Conservation (phyloP, 2,888 invertebrate genomes). For the Thereva nobilitata region DNA sequence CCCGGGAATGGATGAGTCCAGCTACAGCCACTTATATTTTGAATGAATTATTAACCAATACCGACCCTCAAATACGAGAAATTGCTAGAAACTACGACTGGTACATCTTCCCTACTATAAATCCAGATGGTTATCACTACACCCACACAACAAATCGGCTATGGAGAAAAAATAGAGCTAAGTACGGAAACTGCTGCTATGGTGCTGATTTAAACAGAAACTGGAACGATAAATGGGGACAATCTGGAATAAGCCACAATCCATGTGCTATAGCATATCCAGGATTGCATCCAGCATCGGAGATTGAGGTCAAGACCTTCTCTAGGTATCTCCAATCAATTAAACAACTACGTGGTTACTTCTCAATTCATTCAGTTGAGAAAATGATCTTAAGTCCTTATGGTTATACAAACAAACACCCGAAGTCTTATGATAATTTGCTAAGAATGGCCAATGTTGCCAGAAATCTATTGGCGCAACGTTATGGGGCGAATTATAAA, state of each 20-base stretch:
- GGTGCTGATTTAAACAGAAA: slow-evolving; percentile 81
- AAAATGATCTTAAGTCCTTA: slow-evolving; percentile 71
- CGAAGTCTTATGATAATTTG: slow-evolving; percentile 60
- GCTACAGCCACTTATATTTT: slow-evolving; percentile 60
- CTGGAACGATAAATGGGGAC: slow-evolving; percentile 72
- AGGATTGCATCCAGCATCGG: slow-evolving; percentile 71
- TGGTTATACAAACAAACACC: slow-evolving; percentile 61
- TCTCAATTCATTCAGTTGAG: slow-evolving; percentile 75
- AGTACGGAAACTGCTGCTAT: slow-evolving; percentile 58
- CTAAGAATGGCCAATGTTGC: slow-evolving; percentile 51
- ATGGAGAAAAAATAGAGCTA: slow-evolving; percentile 71
- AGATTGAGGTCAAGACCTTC: slow-evolving; percentile 65
- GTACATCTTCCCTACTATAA: slow-evolving; percentile 70
- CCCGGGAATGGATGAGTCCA: slow-evolving; percentile 61
- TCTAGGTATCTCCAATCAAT: slow-evolving; percentile 63
- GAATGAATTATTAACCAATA: slow-evolving; percentile 59
- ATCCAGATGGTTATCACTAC: slow-evolving; percentile 74
- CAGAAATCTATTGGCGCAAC: slow-evolving; percentile 49
- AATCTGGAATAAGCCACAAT: slow-evolving; percentile 62
- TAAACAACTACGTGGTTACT: slow-evolving; percentile 61
- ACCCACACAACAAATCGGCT: slow-evolving; percentile 63
- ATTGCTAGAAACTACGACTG: slow-evolving; percentile 63
- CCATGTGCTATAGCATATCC: slow-evolving; percentile 68
- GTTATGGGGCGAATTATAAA: slow-evolving; percentile 56
- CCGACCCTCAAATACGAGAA: slow-evolving; percentile 51